Base-by-base conservation (phyloP, 2,113 vertebrate genomes). In the Pseudois nayaur region DNA sequence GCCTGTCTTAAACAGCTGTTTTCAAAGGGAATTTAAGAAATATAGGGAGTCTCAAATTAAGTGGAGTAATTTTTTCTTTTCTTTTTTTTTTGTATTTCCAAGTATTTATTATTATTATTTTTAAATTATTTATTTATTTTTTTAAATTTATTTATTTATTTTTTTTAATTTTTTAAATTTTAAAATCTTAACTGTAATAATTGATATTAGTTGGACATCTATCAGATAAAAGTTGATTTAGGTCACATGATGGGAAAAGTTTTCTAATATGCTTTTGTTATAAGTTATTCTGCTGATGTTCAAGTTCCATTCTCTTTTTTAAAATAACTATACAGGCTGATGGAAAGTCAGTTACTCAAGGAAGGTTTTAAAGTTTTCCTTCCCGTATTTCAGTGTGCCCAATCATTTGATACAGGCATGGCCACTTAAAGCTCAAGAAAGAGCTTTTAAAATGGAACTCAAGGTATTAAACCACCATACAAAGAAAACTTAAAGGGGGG, bases 371-470 rank as follows among this genome's bases (percentile, higher is more conserved):
- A 91, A 87, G 16, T 45, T 29, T 82, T 54, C 3, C 87, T 89
- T 93, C 31, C 21, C 52, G 23, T 36, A 74, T 81, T 95, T 94
- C 55, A 76, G 29, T 40, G 10, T 55, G 84, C 52, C 19, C 89
- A 84, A 21, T 64, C 93, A 78, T 67, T 85, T 3, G 59, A 5
- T 23, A 85, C 7, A 54, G 78, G 3, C 45, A 45, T 7, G 36
- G 57, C 23, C 78, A 89, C 82, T 90, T 95, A 50, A 78, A 93
- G 43, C 78, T 88, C 43, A 83, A 60, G 60, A 64, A 84, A 67
- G 16, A 95, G 74, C 87, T 33, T 88, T 62, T 87, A 82, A 94
- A 97, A 88, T 88, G 48, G 74, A 93, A 94, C 89, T 94, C 19
- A n/a, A 79, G 14, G 27, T 67, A 89, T 84, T 88, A 96, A 95